Percentiles rank a stretch among this genome's conserved stretches.
Evolutionary conservation across 2,888 invertebrate genomes (phyloP).

Genomic region (Cordylochernes scorpioides): DNA sequence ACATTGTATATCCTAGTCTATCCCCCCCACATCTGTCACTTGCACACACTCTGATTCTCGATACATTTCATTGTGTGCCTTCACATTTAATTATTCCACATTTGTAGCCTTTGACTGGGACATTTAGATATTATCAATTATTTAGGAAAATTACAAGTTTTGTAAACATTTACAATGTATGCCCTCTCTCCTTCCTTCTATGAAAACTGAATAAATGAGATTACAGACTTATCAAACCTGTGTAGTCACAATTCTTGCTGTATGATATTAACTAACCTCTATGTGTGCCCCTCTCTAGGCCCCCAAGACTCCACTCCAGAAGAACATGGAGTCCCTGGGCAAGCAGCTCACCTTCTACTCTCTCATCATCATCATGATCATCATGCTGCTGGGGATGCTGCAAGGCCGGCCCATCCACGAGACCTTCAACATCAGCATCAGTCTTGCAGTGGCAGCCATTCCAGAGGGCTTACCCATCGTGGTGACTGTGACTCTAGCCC

Average conservation of each 20-base stretch:
- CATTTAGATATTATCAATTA: no score
- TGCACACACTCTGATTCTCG: no score
- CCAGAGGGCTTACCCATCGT: conserved; percentile 97
- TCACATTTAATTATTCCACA: no score
- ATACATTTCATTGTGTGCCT: no score
- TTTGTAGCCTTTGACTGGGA: no score
- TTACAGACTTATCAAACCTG: no score
- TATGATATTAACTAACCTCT: no score
- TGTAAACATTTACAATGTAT: background rate
- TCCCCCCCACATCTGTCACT: no score
- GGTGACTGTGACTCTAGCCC: conserved; percentile 86
- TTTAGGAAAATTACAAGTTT: no score
- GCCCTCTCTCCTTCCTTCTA: background rate
- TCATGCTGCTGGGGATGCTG: conserved; percentile 85
- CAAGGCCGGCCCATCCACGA: conserved; percentile 78
- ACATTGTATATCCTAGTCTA: no score
- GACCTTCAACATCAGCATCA: conserved; percentile 89
- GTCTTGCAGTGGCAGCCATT: conserved; percentile 83
- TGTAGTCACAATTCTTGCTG: no score
- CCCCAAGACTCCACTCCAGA: conserved; percentile 90
- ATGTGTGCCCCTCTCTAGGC: conserved; percentile 26
- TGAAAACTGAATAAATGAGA: no score
- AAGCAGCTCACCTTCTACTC: conserved; percentile 89
- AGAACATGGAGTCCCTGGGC: conserved; percentile 88
- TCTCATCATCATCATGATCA: conserved; percentile 82